Conservation (phyloP, 2,113 vertebrate species). For the Pseudorasbora parva region DNA sequence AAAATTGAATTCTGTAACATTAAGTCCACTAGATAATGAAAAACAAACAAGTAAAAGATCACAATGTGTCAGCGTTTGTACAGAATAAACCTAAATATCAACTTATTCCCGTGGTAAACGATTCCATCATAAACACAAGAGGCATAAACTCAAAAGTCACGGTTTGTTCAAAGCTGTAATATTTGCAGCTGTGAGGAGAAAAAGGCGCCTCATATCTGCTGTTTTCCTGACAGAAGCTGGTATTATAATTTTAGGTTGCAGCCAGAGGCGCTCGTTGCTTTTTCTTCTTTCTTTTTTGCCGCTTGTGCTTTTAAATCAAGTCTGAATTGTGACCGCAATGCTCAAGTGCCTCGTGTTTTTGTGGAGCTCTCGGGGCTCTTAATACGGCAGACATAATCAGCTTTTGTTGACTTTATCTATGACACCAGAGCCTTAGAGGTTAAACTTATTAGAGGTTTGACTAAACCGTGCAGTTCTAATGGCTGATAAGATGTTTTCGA, state of each 20-base stretch:
- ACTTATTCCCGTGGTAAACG: neutral
- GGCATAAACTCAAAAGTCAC: neutral
- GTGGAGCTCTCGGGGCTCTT: slow-evolving; percentile 43
- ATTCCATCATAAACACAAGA: neutral
- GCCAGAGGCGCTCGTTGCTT: neutral
- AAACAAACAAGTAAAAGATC: no score
- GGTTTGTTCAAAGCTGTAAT: slow-evolving; percentile 18
- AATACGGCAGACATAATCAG: slow-evolving; percentile 62
- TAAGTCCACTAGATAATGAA: no score
- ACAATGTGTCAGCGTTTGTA: neutral
- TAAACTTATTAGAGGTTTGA: slow-evolving; percentile 46
- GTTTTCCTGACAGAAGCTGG: slow-evolving; percentile 23
- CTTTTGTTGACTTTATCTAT: slow-evolving; percentile 45
- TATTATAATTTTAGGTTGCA: slow-evolving; percentile 23
- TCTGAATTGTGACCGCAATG: slow-evolving; percentile 4
- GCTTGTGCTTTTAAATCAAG: slow-evolving; percentile 11
- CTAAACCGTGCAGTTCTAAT: slow-evolving; percentile 43
- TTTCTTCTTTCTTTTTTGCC: neutral
- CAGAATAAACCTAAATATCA: neutral
- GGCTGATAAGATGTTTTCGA: slow-evolving; percentile 38
- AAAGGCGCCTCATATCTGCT: neutral
- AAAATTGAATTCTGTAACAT: no score
- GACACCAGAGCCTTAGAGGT: slow-evolving; percentile 46
- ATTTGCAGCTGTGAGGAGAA: slow-evolving; percentile 9
- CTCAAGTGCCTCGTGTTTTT: slow-evolving; percentile 50